Percentiles rank a stretch among this genome's conserved stretches.
phyloP scores from a whole-genome alignment of 2,888 invertebrate genomes.

The Dyspetes luteomarginatus region DNA sequence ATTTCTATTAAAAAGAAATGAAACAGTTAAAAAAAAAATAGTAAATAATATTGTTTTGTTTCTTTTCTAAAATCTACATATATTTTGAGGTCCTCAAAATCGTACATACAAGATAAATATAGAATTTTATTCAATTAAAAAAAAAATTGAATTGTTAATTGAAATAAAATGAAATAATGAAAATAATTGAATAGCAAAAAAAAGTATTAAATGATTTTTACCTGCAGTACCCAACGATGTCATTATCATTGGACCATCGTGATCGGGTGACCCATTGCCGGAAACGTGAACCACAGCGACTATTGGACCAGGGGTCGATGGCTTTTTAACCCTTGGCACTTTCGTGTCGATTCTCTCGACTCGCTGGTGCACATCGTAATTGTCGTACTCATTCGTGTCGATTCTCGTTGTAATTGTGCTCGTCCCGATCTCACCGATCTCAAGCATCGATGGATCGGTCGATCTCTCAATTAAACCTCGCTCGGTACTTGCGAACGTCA shows the following conservation, averaged over 20 bases:
- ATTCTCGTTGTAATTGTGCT: conserved; percentile 44
- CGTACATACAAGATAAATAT: too few relatives aligned
- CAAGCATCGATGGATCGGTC: conserved; percentile 7
- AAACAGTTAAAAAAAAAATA: too few relatives aligned
- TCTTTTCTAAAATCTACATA: too few relatives aligned
- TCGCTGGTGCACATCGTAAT: conserved; percentile 58
- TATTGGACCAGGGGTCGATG: conserved; percentile 64
- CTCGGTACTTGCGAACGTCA: conserved; percentile 29
- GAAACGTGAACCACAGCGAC: conserved; percentile 67
- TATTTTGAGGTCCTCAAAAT: too few relatives aligned
- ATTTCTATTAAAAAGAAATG: too few relatives aligned
- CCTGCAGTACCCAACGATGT: conserved; percentile 62
- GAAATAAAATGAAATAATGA: too few relatives aligned
- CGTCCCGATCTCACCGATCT: conserved; percentile 41
- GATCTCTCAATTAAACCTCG: conserved; percentile 41
- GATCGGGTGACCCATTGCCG: conserved; percentile 62
- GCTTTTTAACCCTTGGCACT: conserved; percentile 62
- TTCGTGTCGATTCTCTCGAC: conserved; percentile 56
- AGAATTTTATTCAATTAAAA: not conserved
- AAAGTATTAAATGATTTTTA: conserved; percentile 37
- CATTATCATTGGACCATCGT: conserved; percentile 64
- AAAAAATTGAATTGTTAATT: not conserved
- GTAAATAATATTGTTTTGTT: too few relatives aligned
- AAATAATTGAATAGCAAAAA: too few relatives aligned
- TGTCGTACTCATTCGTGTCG: conserved; percentile 54